Conservation (phyloP, 2,888 invertebrate genomes). For the Cheilosia vulpina region DNA sequence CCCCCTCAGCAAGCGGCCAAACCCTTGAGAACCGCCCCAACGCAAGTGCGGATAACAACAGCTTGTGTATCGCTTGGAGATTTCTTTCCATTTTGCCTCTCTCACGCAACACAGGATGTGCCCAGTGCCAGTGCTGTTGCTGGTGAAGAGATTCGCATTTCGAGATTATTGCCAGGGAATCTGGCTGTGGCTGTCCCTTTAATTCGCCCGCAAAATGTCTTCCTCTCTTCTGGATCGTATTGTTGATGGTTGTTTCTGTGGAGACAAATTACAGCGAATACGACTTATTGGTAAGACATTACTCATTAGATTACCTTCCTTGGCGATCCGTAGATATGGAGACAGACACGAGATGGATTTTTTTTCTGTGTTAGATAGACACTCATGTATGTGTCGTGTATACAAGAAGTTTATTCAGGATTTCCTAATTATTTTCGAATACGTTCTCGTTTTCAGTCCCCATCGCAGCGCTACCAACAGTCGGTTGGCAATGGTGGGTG, state of each 20-base stretch:
- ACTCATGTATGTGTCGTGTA: neutral
- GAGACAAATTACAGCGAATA: conserved; percentile 54
- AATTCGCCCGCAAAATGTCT: conserved; percentile 52
- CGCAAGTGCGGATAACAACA: neutral
- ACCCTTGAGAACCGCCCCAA: neutral
- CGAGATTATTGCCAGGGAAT: conserved; percentile 34
- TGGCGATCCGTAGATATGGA: neutral
- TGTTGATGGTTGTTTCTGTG: conserved; percentile 54
- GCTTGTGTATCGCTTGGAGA: conserved; percentile 1
- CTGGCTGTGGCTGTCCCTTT: conserved; percentile 24
- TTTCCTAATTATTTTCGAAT: conserved; percentile 47
- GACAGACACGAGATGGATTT: conserved; percentile 16
- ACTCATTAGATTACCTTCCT: conserved; percentile 49
- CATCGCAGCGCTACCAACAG: too few species aligned
- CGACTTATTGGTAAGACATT: conserved; percentile 64
- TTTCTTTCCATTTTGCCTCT: neutral
- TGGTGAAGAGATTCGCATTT: conserved; percentile 41
- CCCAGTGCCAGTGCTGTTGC: neutral
- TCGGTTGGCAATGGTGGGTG: neutral
- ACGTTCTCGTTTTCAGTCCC: neutral
- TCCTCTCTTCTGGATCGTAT: conserved; percentile 3
- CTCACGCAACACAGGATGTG: conserved; percentile 4
- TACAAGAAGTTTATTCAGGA: conserved; percentile 22
- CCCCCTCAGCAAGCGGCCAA: neutral
- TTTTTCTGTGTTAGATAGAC: neutral